Base-by-base conservation (phyloP, 2,888 invertebrate genomes). In the Myopa testacea region DNA sequence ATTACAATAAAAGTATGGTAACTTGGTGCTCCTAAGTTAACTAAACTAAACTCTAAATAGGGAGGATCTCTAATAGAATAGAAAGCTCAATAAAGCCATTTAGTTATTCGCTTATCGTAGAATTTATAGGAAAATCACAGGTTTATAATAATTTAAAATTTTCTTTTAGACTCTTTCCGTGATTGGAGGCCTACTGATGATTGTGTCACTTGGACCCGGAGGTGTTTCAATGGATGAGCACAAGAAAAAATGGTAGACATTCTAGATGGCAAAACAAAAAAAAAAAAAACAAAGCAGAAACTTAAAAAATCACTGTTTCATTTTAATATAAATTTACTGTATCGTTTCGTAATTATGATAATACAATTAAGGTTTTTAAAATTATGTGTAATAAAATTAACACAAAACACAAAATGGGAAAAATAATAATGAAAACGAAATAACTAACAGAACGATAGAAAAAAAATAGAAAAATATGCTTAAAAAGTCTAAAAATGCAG, bases 171-270 rank as follows among this genome's bases (percentile, higher is more conserved):
- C 99, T 63, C 91, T 99, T 86, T 99, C 99, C 65, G 99, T 99
- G 81, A 95, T 99, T 87, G 99, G 99, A 81, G 99, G 99, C 74
- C 93, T 99, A 38, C 91, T 99, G 78, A 96, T 99, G 95, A 98
- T 99, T 83, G 99, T 99, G 14, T 96, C 96, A 81, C 92, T 99
- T 81, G 99, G 99, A 55, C 99, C 99, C 60, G 99, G 99, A 79
- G 98, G 98, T 77, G 98, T 98, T 62, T 98, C 98, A 81, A 98
- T 99, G 97, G 99, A 99, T 90, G 99, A 99, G 88, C 98, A 99
- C 91, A 99, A 99, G 92, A 99, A 99, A 91, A 95, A 96, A 89
- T 99, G 90, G 89, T 90, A 89, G 84, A 86, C 81, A 63, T 12
- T 77, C 78, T 19, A 65, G 63, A 62, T 40, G 34, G 45, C 72